Percentiles rank a stretch among this genome's conserved stretches.
These are phyloP conservation scores for Fragum sueziense DNA, from an alignment of 2,888 invertebrate species.

Conservation along the genomic window DNA sequence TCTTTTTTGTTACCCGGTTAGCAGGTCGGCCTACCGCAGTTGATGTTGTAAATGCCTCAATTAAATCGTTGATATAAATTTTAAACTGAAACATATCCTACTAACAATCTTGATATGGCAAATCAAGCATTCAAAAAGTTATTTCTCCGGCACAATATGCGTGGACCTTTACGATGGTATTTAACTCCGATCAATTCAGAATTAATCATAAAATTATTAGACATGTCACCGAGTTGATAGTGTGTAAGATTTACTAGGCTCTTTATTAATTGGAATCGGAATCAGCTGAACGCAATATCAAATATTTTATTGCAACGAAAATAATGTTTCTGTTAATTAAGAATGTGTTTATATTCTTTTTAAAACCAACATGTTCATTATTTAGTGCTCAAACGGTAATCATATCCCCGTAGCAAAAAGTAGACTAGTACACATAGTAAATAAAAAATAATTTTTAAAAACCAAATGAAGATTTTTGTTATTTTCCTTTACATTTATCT, in stretches of 20 bases:
- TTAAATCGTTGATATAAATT: constrained; percentile 26
- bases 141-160: constrained; percentile 24
- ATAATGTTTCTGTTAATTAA: too few species aligned
- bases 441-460: too few species aligned
- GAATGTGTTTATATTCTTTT: too few species aligned
- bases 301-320: too few species aligned
- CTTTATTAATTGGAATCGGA: not conserved
- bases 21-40: constrained; percentile 45
- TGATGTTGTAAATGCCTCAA: constrained; percentile 23
- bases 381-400: too few species aligned
- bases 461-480: too few species aligned
- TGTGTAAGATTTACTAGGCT: constrained; percentile 22
- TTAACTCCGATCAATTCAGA: constrained; percentile 36
- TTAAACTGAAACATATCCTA: constrained; percentile 25
- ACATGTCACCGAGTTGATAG: constrained; percentile 28
- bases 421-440: too few species aligned
- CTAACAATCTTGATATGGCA: constrained; percentile 23
- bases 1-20: not conserved
- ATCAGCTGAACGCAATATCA: too few species aligned
- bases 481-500: too few species aligned
- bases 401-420: too few species aligned
- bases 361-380: too few species aligned
- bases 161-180: constrained; percentile 24
- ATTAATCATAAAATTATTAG: constrained; percentile 31
- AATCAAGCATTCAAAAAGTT: constrained; percentile 36